Conservation (phyloP, 2,888 invertebrate genomes). For the Cyaniris semiargus region DNA sequence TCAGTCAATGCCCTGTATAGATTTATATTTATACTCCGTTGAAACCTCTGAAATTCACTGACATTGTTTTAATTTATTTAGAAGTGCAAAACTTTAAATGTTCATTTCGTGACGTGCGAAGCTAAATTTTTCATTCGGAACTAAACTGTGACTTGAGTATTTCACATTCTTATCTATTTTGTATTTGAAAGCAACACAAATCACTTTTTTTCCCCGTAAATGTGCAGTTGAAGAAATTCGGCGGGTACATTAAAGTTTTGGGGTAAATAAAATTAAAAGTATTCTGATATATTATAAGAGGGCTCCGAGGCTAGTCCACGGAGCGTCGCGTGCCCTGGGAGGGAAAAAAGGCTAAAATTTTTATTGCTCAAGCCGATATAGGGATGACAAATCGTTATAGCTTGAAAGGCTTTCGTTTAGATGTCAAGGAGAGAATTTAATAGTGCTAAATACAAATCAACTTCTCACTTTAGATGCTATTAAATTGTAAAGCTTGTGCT, state of each 20-base stretch:
- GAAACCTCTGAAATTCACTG: neutral
- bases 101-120: neutral
- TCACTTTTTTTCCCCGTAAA: slow-evolving; percentile 8
- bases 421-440: slow-evolving; percentile 44
- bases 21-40: neutral
- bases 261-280: slow-evolving; percentile 48
- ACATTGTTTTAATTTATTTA: neutral
- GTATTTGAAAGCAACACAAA: neutral
- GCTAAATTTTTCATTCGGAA: neutral
- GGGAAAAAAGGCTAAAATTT: slow-evolving; percentile 66
- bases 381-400: slow-evolving; percentile 74
- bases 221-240: neutral
- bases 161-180: slow-evolving; percentile 11
- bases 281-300: slow-evolving; percentile 63
- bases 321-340: slow-evolving; percentile 74
- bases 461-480: neutral
- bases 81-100: neutral
- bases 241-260: slow-evolving; percentile 26
- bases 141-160: neutral
- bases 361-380: slow-evolving; percentile 69
- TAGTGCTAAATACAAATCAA: slow-evolving; percentile 13
- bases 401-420: slow-evolving; percentile 61
- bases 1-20: too few species aligned
- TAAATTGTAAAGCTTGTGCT: neutral
- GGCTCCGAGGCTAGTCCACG: slow-evolving; percentile 55